A percentile compares a stretch with the other conserved stretches of the same genome.
phyloP scores from a whole-genome alignment of 1,140 invertebrate species.

The roundworm (Caenorhabditis elegans) region WBcel235 BX284603.4:5465501-5466000 shows the following conservation, averaged over 20 bases:
- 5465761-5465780: not conserved
- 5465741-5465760: not conserved
- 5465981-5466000: not conserved
- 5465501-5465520: slow-evolving; percentile 38
- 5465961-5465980: not conserved
- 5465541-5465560: slow-evolving; percentile 36
- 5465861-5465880: not conserved
- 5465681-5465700: slow-evolving; percentile 11
- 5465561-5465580: slow-evolving; percentile 26
- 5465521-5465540: slow-evolving; percentile 38
- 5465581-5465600: slow-evolving; percentile 6
- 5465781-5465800: not conserved
- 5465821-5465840: slow-evolving; percentile 14
- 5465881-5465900: slow-evolving; percentile 20
- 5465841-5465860: slow-evolving; percentile 28
- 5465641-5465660: slow-evolving; percentile 37
- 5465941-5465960: not conserved
- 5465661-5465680: slow-evolving; percentile 19
- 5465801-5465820: not conserved
- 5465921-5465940: not conserved
- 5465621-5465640: slow-evolving; percentile 39
- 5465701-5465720: slow-evolving; percentile 5
- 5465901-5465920: not conserved
- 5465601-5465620: slow-evolving; percentile 34
- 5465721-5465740: not conserved